Conservation (phyloP, 2,113 vertebrate genomes). For the Tetraodon nigroviridis region DNA sequence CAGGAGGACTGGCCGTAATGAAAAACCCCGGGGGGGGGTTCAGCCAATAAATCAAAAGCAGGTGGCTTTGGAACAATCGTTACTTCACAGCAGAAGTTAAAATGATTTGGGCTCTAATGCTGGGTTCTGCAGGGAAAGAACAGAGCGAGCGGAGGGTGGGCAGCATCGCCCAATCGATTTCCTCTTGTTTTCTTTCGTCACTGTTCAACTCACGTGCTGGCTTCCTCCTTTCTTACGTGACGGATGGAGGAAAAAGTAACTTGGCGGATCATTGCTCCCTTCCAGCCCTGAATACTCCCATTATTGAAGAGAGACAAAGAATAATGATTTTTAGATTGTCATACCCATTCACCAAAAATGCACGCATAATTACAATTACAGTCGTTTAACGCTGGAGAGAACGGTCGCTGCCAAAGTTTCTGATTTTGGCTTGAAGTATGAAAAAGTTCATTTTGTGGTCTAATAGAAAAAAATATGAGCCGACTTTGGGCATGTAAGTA, state of each 20-base stretch:
- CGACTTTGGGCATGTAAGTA: slow-evolving; percentile 50
- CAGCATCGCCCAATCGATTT: slow-evolving; percentile 61
- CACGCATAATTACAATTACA: slow-evolving; percentile 29
- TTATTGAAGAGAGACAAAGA: slow-evolving; percentile 48
- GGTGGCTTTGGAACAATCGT: slow-evolving; percentile 70
- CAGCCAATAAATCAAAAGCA: slow-evolving; percentile 58
- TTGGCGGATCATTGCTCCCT: slow-evolving; percentile 44
- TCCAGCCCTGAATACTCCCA: slow-evolving; percentile 46
- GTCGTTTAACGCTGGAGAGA: slow-evolving; percentile 5
- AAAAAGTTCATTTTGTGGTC: slow-evolving; percentile 9
- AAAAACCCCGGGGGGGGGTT: slow-evolving; percentile 63
- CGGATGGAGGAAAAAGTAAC: slow-evolving; percentile 48
- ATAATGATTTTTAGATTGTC: slow-evolving; percentile 53
- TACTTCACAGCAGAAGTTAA: slow-evolving; percentile 63
- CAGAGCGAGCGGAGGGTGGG: slow-evolving; percentile 56
- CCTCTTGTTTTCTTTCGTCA: slow-evolving; percentile 29
- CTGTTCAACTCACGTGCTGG: slow-evolving; percentile 39
- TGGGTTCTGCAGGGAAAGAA: slow-evolving; percentile 52
- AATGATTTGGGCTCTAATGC: slow-evolving; percentile 62
- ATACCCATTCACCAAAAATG: slow-evolving; percentile 37
- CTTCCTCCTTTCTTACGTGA: slow-evolving; percentile 48
- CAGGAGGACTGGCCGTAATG: slow-evolving; percentile 66
- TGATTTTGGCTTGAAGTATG: not conserved
- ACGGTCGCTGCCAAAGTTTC: not conserved
- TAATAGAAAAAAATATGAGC: slow-evolving; percentile 31